phyloP scores from a whole-genome alignment of 2,888 invertebrate species.

The Lycaena phlaeas region DNA sequence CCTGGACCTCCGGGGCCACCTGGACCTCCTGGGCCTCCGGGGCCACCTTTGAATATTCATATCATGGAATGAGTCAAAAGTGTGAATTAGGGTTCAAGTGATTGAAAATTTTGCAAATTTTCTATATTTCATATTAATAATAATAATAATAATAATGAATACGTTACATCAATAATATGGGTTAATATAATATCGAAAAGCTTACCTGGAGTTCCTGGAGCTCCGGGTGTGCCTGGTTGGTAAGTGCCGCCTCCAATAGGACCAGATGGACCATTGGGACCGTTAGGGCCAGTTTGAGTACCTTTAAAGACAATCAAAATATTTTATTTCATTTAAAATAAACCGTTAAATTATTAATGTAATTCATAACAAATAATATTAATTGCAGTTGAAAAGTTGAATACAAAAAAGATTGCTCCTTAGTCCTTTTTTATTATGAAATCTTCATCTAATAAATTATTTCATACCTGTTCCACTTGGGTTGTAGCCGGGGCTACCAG shows the following conservation, averaged over 20 bases:
- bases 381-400: not conserved
- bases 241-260: constrained; percentile 13
- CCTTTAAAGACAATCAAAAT: constrained; percentile 22
- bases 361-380: not conserved
- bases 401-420: not conserved
- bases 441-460: not conserved
- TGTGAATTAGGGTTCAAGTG: too few relatives aligned
- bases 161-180: too few relatives aligned
- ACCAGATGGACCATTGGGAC: constrained; percentile 24
- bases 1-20: constrained; percentile 23
- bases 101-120: too few relatives aligned
- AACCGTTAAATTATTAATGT: not conserved
- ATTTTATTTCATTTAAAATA: not conserved
- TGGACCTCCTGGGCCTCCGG: constrained; percentile 27
- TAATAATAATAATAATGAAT: too few relatives aligned
- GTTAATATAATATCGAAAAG: not conserved
- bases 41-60: constrained; percentile 19
- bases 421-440: not conserved
- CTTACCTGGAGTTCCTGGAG: constrained; percentile 21
- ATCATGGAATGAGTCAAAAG: too few relatives aligned
- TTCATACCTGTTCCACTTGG: constrained; percentile 24
- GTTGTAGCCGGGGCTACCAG: constrained; percentile 5
- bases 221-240: constrained; percentile 21
- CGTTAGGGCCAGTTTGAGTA: constrained; percentile 13
- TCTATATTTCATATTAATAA: too few relatives aligned